Base-by-base conservation (phyloP, 2,797 vertebrate genomes). In the Poeciliopsis infans region DNA sequence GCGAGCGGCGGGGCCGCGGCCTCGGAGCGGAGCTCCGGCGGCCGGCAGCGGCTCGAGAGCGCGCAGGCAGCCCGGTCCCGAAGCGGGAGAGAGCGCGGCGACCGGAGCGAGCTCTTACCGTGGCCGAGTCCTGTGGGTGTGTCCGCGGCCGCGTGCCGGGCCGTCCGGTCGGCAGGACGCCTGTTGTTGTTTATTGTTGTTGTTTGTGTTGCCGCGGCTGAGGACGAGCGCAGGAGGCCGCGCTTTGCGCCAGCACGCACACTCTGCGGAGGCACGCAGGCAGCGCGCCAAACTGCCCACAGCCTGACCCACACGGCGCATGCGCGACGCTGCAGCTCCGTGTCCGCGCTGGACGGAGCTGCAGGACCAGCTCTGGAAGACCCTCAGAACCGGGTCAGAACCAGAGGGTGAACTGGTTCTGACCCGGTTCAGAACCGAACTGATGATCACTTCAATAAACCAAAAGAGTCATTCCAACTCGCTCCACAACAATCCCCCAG, bases 171-270 rank as follows among this genome's bases (percentile, higher is more conserved):
- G 75, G 87, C 82, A 87, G 39, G 53, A 18, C 20, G 23, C 73
- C 16, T 46, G 75, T 39, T 64, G 15, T 47, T 7, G 57, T 64
- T 46, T 89, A 90, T 88, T 84, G 49, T 79, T 84, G 57, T 79
- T 85, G 70, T 82, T 94, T 91, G 80, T 86, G 77, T 23, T 93
- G 92, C 82, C 80, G 85, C 4, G 61, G 78, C 20, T 91, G 95
- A 93, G 92, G 88, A 95, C 94, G 93, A 95, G 95, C 94, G 88
- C 85, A 45, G 85, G 90, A 95, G 94, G 89, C 89, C 94, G 92
- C 93, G 93, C 94, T 89, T 91, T 91, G 92, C 94, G 93, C 91
- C 86, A 90, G 92, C 94, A 92, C 94, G 93, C 85, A 89, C 85
- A 92, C 86, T 89, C 91, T 91, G 94, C 94, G 85, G 88, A 85